phyloP scores from a whole-genome alignment of 2,888 invertebrate genomes.

The Stenichneumon culpator region DNA sequence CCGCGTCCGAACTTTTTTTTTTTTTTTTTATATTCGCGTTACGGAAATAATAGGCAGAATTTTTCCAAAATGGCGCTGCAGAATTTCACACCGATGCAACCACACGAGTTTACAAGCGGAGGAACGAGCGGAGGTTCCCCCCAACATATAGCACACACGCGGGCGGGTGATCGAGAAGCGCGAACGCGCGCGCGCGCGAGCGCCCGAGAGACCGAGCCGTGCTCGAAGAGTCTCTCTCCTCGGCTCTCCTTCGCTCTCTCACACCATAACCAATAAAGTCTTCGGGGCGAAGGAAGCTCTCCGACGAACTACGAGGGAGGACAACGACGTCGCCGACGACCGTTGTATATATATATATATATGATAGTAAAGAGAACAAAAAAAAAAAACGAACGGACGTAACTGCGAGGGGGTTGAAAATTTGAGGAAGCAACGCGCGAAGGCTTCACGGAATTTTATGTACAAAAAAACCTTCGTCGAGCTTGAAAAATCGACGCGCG shows the following conservation, averaged over 20 bases:
- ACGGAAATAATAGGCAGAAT: conserved; percentile 76
- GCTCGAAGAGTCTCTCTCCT: conserved; percentile 45
- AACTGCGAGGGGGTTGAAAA: not conserved
- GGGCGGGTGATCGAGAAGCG: conserved; percentile 21
- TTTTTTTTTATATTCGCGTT: conserved; percentile 47
- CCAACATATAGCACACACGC: conserved; percentile 45
- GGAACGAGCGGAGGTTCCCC: conserved; percentile 51
- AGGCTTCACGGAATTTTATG: not conserved
- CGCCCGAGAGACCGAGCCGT: conserved; percentile 23
- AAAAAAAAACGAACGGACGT: conserved; percentile 7
- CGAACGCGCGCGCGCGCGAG: conserved; percentile 58
- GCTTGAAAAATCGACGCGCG: conserved; percentile 44
- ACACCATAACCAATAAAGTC: conserved; percentile 72
- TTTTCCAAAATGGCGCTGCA: conserved; percentile 84
- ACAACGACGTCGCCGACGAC: conserved; percentile 6
- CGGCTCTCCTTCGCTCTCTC: conserved; percentile 41
- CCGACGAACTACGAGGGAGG: conserved; percentile 2
- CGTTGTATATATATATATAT: not conserved
- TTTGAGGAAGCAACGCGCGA: too few relatives aligned
- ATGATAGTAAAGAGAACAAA: not conserved
- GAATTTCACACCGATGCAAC: conserved; percentile 77
- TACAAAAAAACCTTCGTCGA: not conserved
- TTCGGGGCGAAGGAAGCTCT: conserved; percentile 35
- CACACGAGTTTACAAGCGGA: conserved; percentile 45
- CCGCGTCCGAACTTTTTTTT: conserved; percentile 51